Evolutionary conservation across 2,113 vertebrate species (phyloP), one percentile per base, ranked within the genome.

Genomic region (Salvelinus fontinalis): DNA sequence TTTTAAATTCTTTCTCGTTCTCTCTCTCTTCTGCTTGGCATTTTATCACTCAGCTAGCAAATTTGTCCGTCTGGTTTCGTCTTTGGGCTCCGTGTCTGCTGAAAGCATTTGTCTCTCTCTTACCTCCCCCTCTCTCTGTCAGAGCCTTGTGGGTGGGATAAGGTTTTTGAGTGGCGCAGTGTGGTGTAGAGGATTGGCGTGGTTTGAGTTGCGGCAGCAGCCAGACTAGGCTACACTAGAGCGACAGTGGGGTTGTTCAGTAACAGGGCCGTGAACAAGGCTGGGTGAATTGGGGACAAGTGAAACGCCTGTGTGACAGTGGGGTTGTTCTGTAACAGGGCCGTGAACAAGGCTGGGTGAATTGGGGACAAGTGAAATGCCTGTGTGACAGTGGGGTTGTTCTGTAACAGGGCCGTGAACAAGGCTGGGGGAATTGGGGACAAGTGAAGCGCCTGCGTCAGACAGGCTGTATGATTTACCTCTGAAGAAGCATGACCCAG

Each of bases 101-200:
- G 51, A 18, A 18, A 57, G 51, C 51, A 57, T 57, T 11, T 57
- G 9, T 16, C 7, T 39, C 34, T 0, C 34, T 39, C 34, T 9
- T 39, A 39, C 34, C 34, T 39, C 34, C 34, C 34, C 7, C 34
- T 39, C 34, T 39, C 34, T 39, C 7, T 39, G 1, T 8, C 34
- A 39, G 34, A 39, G 34, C 34, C 34, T 39, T 62, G 67, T 68
- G 67, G 59, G 24, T 60, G 2, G 20, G 70, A 79, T 79, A 88
- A 82, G 81, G 24, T 51, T 51, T 83, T 79, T 79, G 77, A 54
- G 83, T 80, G 77, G 75, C 27, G 75, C 85, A 88, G 51, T 83
- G 86, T 87, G 87, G 79, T 84, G n/a, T 74, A 84, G 54, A 66
- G 64, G 4, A 13, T 12, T 0, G 29, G 64, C 24, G 64, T 29